phyloP scores from a whole-genome alignment of 2,888 invertebrate genomes.

The Sinodicranocentrus sp. region DNA sequence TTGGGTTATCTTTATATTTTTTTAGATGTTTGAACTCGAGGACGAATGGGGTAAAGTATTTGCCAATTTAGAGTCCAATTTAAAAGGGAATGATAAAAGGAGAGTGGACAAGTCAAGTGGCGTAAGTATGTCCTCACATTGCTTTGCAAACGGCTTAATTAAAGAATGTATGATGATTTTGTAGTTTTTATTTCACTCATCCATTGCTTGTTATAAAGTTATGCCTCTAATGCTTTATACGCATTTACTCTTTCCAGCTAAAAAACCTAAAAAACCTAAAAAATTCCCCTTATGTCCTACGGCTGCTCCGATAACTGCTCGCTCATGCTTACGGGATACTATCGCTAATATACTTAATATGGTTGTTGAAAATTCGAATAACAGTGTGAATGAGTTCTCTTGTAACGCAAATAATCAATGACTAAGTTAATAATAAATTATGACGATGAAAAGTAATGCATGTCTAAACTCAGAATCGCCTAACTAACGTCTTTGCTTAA shows the following conservation, averaged over 20 bases:
- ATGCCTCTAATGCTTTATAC: too few species aligned
- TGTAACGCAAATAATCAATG: constrained; percentile 33
- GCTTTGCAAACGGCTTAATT: constrained; percentile 32
- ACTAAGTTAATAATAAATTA: constrained; percentile 9
- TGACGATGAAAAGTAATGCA: neutral
- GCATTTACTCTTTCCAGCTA: constrained; percentile 18
- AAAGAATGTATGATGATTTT: too few species aligned
- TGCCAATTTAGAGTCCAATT: constrained; percentile 45
- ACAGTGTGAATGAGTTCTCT: constrained; percentile 38
- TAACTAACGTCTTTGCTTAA: neutral
- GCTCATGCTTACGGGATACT: constrained; percentile 36
- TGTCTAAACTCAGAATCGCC: neutral
- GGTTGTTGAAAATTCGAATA: constrained; percentile 1
- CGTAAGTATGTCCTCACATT: constrained; percentile 56
- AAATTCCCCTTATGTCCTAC: constrained; percentile 37
- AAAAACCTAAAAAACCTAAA: constrained; percentile 18
- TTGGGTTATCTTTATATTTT: neutral
- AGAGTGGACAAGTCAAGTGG: constrained; percentile 37
- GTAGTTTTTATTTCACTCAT: too few species aligned
- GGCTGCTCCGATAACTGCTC: constrained; percentile 19
- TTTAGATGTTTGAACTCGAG: constrained; percentile 64
- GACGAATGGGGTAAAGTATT: constrained; percentile 67
- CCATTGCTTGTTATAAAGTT: too few species aligned
- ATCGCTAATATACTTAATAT: constrained; percentile 36
- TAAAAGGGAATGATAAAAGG: neutral